These are phyloP conservation scores for Perca flavescens DNA, from an alignment of 2,113 vertebrate genomes.

Conservation along the genomic window DNA sequence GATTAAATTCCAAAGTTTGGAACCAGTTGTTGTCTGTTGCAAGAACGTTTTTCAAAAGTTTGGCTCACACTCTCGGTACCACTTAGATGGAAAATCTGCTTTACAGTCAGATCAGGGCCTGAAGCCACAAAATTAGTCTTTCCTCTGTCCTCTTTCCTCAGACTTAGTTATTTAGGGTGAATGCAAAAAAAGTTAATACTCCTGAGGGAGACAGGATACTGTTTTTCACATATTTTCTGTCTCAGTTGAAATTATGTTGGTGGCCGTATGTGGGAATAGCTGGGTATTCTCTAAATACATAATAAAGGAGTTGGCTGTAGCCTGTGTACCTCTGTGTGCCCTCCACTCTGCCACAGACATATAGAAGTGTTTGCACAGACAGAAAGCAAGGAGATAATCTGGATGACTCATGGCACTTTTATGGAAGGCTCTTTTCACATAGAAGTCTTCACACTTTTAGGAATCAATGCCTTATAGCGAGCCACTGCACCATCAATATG, in stretches of 20 bases:
- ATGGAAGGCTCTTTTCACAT: slow-evolving; percentile 65
- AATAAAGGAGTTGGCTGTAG: slow-evolving; percentile 1
- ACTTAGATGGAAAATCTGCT: neutral
- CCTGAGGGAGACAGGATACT: neutral
- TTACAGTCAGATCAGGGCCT: neutral
- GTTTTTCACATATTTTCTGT: slow-evolving; percentile 15
- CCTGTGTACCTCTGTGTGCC: neutral
- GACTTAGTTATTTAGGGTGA: neutral
- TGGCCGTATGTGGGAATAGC: neutral
- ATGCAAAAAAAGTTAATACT: neutral
- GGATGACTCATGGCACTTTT: slow-evolving; percentile 66
- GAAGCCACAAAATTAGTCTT: neutral
- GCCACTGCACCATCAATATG: slow-evolving; percentile 52
- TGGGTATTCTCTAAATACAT: slow-evolving; percentile 14
- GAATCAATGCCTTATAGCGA: slow-evolving; percentile 66
- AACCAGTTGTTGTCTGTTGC: neutral
- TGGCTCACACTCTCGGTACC: neutral
- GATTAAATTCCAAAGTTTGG: neutral
- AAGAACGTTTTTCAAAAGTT: neutral
- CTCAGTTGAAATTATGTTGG: slow-evolving; percentile 15
- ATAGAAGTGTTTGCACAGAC: slow-evolving; percentile 41
- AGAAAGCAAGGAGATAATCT: slow-evolving; percentile 51
- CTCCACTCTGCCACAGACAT: slow-evolving; percentile 19
- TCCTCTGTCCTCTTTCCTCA: neutral
- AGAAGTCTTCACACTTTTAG: slow-evolving; percentile 65